These are phyloP conservation scores for Aplysina aerophoba DNA, from an alignment of 37 sponge, comb jelly and placozoan genomes.

Conservation along the genomic window DNA sequence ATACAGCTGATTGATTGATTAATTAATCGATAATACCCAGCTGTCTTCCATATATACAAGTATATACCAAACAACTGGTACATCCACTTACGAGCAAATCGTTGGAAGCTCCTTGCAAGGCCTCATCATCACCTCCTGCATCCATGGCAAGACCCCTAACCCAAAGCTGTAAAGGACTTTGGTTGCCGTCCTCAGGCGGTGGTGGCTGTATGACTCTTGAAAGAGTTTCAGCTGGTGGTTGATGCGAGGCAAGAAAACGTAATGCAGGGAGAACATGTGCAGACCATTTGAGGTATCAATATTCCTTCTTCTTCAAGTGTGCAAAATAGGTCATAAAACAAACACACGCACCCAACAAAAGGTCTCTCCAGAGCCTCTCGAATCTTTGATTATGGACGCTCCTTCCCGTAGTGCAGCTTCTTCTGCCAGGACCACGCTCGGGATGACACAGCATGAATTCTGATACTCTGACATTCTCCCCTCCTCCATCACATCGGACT, in stretches of 20 bases:
- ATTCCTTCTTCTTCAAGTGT: no score
- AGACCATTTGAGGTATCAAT: conserved; percentile 16
- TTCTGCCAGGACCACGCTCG: conserved; percentile 25
- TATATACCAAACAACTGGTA: neutral
- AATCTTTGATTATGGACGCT: conserved; percentile 72
- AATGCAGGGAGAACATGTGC: conserved; percentile 50
- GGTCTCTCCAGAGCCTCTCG: conserved; percentile 68
- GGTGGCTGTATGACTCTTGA: conserved; percentile 36
- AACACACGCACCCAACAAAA: no score
- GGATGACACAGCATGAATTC: conserved; percentile 60
- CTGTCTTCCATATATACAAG: neutral
- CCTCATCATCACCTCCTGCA: conserved; percentile 28
- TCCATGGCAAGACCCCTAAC: conserved; percentile 13
- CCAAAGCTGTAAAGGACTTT: conserved; percentile 58
- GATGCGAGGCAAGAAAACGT: conserved; percentile 36
- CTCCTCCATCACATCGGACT: conserved; percentile 67
- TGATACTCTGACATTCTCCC: conserved; percentile 67
- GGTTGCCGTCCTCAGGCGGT: conserved; percentile 33
- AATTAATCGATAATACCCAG: neutral
- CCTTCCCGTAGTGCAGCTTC: conserved; percentile 41
- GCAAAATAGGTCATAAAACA: no score
- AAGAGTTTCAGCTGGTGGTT: conserved; percentile 38
- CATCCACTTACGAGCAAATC: no score
- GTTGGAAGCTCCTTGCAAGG: no score
- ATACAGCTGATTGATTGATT: no score